phyloP scores from a whole-genome alignment of 2,113 vertebrate genomes.

The Semnornis frantzii region DNA sequence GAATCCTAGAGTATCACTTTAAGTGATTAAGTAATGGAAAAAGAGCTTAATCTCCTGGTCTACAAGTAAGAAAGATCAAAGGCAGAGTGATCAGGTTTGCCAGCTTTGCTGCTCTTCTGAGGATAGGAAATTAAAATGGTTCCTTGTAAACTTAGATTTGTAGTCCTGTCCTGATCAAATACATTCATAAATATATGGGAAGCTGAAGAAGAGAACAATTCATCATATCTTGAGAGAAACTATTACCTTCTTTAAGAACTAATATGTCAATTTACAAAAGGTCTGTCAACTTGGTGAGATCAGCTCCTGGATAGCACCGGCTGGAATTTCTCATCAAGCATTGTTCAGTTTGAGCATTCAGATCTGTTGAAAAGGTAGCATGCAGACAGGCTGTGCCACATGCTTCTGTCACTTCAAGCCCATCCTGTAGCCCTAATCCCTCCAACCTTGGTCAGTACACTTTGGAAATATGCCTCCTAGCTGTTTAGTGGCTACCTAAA shows the following conservation, averaged over 20 bases:
- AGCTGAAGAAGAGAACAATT: neutral
- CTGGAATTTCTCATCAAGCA: neutral
- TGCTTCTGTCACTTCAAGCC: neutral
- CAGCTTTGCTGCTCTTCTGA: constrained; percentile 38
- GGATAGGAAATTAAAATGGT: neutral
- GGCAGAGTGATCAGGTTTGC: neutral
- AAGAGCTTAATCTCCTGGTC: constrained; percentile 53
- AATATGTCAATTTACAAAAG: neutral
- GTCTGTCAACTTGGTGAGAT: neutral
- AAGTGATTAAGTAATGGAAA: constrained; percentile 22
- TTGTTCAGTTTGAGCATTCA: neutral
- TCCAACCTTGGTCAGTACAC: neutral
- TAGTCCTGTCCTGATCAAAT: constrained; percentile 6
- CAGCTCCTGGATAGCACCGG: neutral
- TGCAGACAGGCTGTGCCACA: rapidly evolving
- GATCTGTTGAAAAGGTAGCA: rapidly evolving
- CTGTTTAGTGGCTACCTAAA: neutral
- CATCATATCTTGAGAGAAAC: neutral
- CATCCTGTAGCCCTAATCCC: neutral
- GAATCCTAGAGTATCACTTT: neutral
- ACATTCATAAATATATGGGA: neutral
- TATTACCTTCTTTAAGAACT: neutral
- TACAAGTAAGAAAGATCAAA: constrained; percentile 38
- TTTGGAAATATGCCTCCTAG: neutral
- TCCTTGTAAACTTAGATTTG: neutral